A percentile compares a stretch with the other conserved stretches of the same genome.
Conservation (phyloP, 2,888 invertebrate species). For the Rotaria socialis region DNA sequence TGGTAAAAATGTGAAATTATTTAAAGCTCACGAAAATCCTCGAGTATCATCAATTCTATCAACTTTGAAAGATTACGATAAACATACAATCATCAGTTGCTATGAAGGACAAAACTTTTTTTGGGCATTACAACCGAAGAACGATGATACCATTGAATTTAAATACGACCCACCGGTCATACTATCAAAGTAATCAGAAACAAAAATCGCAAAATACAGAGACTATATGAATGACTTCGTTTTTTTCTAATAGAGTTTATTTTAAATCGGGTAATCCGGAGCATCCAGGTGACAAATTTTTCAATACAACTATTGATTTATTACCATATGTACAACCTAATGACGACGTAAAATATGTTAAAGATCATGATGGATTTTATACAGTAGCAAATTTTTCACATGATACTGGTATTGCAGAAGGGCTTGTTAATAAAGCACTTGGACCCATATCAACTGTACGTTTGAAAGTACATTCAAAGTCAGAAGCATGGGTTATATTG, state of each 20-base stretch:
- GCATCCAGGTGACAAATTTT: conserved; percentile 80
- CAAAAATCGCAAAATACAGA: not conserved
- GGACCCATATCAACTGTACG: conserved; percentile 71
- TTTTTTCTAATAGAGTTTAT: conserved; percentile 51
- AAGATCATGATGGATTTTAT: conserved; percentile 69
- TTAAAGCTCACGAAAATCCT: conserved; percentile 60
- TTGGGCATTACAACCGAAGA: conserved; percentile 80
- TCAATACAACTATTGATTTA: conserved; percentile 76
- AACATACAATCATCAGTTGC: conserved; percentile 73
- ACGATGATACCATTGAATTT: conserved; percentile 51
- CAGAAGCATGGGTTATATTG: conserved; percentile 81
- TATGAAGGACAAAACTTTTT: conserved; percentile 82
- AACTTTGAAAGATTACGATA: conserved; percentile 74
- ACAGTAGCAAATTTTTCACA: conserved; percentile 71
- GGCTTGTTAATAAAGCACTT: conserved; percentile 65
- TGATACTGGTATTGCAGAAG: conserved; percentile 74
- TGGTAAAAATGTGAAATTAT: conserved; percentile 73
- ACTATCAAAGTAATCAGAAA: conserved; percentile 24
- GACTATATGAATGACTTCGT: not conserved
- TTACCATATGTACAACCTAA: conserved; percentile 48
- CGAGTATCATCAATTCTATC: conserved; percentile 66
- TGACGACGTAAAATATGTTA: conserved; percentile 50
- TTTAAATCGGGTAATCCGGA: conserved; percentile 76
- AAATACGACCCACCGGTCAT: conserved; percentile 45
- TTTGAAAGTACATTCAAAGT: conserved; percentile 73